Percentiles rank a stretch among this genome's conserved stretches.
These are phyloP conservation scores for Ashinkailepas kermadecensis DNA, from an alignment of 2,888 invertebrate genomes.

Conservation along the genomic window DNA sequence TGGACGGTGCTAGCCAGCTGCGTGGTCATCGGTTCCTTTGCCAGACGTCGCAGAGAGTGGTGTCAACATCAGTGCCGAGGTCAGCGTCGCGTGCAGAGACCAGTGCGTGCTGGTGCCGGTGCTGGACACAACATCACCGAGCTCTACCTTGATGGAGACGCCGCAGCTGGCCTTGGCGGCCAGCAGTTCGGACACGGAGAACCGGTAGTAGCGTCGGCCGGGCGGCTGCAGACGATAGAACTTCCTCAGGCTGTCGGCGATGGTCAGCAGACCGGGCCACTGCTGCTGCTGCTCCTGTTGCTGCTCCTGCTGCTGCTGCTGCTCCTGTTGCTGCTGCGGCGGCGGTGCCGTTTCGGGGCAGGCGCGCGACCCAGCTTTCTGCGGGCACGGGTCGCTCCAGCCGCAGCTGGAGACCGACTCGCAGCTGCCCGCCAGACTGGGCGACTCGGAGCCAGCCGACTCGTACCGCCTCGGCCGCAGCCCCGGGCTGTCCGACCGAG, in stretches of 20 bases:
- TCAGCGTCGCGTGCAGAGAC: no score
- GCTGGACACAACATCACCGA: background rate
- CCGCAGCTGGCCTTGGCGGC: constrained; percentile 5
- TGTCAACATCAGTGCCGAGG: no score
- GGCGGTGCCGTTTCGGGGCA: background rate
- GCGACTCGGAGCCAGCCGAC: background rate
- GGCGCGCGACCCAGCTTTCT: background rate
- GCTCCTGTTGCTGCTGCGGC: background rate
- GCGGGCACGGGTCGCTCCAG: background rate
- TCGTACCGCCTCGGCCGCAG: background rate
- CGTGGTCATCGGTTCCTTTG: no score
- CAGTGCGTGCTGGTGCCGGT: background rate
- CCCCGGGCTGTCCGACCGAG: background rate
- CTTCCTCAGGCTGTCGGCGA: constrained; percentile 7
- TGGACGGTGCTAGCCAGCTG: no score
- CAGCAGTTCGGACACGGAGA: background rate
- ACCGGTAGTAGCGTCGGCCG: background rate
- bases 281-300: background rate
- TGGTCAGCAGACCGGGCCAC: background rate
- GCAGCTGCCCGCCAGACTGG: constrained; percentile 6
- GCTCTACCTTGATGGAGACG: background rate
- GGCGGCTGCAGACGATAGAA: constrained; percentile 6
- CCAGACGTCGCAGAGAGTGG: no score
- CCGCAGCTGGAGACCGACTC: constrained; percentile 12
- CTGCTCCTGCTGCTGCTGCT: background rate